These are phyloP conservation scores for Sinocyclocheilus grahami DNA, from an alignment of 2,113 vertebrate genomes.

Conservation along the genomic window DNA sequence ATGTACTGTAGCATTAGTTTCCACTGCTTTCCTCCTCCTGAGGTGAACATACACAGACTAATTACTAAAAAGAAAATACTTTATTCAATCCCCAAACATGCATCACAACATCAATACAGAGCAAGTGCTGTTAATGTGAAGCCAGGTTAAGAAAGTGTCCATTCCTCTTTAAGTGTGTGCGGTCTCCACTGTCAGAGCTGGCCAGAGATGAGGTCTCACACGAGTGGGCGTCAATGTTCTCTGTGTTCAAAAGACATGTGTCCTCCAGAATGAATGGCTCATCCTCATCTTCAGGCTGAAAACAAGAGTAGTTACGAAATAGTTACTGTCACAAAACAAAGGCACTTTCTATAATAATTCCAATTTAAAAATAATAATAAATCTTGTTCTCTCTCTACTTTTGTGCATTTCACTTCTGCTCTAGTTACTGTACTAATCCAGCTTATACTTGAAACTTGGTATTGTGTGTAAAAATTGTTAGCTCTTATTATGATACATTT, in stretches of 20 bases:
- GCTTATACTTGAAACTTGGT: not conserved
- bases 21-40: slow-evolving; percentile 71
- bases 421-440: not conserved
- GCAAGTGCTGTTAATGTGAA: not conserved
- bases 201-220: slow-evolving; percentile 96
- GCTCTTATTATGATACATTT: not conserved
- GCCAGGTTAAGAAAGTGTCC: not conserved
- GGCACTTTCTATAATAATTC: no score
- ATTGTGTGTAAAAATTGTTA: not conserved
- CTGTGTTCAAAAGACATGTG: slow-evolving; percentile 87
- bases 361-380: no score
- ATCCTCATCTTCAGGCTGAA: slow-evolving; percentile 92
- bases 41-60: slow-evolving; percentile 21
- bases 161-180: slow-evolving; percentile 85
- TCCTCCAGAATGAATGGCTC: slow-evolving; percentile 93
- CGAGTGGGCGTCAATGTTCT: slow-evolving; percentile 90
- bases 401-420: not conserved
- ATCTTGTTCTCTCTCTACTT: not conserved
- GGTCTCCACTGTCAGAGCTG: slow-evolving; percentile 97
- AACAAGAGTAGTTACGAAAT: not conserved
- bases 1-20: slow-evolving; percentile 75
- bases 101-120: not conserved
- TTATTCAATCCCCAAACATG: not conserved
- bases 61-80: not conserved
- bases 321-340: no score